Percentiles rank a stretch among this genome's conserved stretches.
phyloP scores from a whole-genome alignment of 2,113 vertebrate genomes.

The Anser brachyrhynchus region DNA sequence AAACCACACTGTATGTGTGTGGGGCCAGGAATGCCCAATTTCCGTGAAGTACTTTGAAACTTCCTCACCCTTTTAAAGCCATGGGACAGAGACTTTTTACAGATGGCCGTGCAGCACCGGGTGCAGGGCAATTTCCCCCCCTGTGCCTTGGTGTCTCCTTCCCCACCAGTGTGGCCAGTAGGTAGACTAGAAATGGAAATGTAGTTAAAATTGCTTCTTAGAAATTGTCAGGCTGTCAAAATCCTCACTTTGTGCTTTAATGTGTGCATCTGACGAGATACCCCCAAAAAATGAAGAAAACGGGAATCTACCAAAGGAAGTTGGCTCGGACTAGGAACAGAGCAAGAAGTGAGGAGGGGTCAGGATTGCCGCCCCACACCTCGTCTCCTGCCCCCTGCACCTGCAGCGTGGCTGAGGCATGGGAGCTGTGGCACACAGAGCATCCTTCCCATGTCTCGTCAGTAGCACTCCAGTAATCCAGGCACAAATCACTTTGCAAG shows the following conservation, averaged over 20 bases:
- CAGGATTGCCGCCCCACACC: not conserved
- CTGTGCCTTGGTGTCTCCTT: not conserved
- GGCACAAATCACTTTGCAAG: not conserved
- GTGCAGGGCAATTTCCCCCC: not conserved
- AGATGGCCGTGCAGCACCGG: fast-evolving
- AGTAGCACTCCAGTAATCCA: fast-evolving
- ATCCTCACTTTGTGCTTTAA: not conserved
- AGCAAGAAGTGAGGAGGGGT: not conserved
- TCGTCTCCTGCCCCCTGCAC: not conserved
- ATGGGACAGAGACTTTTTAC: not conserved
- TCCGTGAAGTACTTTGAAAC: not conserved
- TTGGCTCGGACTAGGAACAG: not conserved
- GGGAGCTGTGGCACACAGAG: not conserved
- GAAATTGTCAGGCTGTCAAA: not conserved
- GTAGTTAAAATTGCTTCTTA: not conserved
- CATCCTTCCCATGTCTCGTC: fast-evolving
- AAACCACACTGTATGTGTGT: not conserved
- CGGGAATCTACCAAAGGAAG: no score
- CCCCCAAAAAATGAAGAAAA: not conserved
- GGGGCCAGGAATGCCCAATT: not conserved
- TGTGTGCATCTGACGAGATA: not conserved
- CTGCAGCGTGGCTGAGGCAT: fast-evolving
- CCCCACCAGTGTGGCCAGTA: not conserved
- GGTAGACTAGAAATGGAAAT: no score
- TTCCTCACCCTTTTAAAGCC: not conserved